These are phyloP conservation scores for Neodiprion pinetum DNA, from an alignment of 1,140 invertebrate species.

Conservation along the genomic window DNA sequence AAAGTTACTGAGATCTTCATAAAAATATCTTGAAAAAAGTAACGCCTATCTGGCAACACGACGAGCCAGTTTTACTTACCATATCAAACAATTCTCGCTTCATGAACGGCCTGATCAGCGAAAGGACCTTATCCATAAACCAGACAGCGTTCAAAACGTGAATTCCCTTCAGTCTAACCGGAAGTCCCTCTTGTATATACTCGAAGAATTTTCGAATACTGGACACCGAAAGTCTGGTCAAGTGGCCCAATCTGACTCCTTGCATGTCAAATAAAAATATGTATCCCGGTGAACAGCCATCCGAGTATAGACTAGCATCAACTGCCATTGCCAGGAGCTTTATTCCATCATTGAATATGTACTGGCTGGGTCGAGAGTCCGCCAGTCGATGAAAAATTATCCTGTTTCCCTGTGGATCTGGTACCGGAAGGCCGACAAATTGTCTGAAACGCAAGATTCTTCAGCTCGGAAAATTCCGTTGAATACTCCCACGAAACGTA, in stretches of 20 bases:
- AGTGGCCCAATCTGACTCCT: slow-evolving; percentile 65
- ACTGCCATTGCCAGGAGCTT: slow-evolving; percentile 75
- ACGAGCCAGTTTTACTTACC: slow-evolving; percentile 52
- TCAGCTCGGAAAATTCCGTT: not conserved
- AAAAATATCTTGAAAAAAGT: slow-evolving; percentile 15
- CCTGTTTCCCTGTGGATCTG: slow-evolving; percentile 66
- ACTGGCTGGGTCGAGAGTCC: slow-evolving; percentile 68
- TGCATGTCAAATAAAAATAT: slow-evolving; percentile 72
- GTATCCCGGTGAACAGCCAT: slow-evolving; percentile 65
- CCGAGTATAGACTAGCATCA: slow-evolving; percentile 67
- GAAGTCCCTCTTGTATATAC: slow-evolving; percentile 70
- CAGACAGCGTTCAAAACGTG: slow-evolving; percentile 71
- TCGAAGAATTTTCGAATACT: slow-evolving; percentile 73
- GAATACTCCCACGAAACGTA: too few relatives aligned
- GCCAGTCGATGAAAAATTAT: slow-evolving; percentile 70
- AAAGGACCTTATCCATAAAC: slow-evolving; percentile 69
- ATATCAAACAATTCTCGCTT: slow-evolving; percentile 69
- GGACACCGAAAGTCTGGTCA: slow-evolving; percentile 66
- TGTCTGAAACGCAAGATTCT: slow-evolving; percentile 52
- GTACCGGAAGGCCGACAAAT: slow-evolving; percentile 62
- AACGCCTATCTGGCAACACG: slow-evolving; percentile 6
- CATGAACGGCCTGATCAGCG: slow-evolving; percentile 70
- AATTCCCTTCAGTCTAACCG: slow-evolving; percentile 67
- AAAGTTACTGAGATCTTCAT: not conserved
- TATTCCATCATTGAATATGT: slow-evolving; percentile 70